These are phyloP conservation scores for Zosterops japonicus DNA, from an alignment of 2,113 vertebrate species.

Conservation along the genomic window DNA sequence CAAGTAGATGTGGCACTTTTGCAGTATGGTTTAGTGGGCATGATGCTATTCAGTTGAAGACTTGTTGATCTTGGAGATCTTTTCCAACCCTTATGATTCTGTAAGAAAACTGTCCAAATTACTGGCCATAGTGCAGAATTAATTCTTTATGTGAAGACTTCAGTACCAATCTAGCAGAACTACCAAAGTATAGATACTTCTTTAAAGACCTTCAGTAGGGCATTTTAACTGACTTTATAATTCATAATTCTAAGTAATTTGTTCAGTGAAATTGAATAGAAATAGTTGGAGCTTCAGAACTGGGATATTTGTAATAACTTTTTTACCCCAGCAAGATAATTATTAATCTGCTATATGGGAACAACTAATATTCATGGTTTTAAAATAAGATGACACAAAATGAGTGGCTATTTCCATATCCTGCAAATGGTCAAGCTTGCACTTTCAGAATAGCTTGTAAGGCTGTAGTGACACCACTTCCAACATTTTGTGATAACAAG, in stretches of 20 bases:
- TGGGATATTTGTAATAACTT: not conserved
- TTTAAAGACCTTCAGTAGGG: not conserved
- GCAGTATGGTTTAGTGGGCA: too few relatives aligned
- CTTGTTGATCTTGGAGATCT: not conserved
- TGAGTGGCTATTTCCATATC: not conserved
- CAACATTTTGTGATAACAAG: not conserved
- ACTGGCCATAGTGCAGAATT: not conserved
- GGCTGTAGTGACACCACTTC: not conserved
- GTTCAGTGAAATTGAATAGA: not conserved
- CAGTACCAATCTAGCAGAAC: not conserved
- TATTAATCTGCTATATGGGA: not conserved
- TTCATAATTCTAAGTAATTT: not conserved
- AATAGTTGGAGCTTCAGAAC: not conserved
- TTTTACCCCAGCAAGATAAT: not conserved
- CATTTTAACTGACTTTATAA: not conserved
- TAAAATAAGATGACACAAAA: not conserved
- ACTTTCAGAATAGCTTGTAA: not conserved
- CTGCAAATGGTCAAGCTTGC: not conserved
- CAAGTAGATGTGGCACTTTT: fast-evolving
- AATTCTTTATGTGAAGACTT: not conserved
- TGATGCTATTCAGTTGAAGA: not conserved
- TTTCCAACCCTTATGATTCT: not conserved
- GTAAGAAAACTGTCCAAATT: not conserved
- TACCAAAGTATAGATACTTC: not conserved
- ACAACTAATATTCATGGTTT: not conserved